Evolutionary conservation across 2,797 vertebrate genomes (phyloP).

Genomic region (Muraenolepis orangiensis): DNA sequence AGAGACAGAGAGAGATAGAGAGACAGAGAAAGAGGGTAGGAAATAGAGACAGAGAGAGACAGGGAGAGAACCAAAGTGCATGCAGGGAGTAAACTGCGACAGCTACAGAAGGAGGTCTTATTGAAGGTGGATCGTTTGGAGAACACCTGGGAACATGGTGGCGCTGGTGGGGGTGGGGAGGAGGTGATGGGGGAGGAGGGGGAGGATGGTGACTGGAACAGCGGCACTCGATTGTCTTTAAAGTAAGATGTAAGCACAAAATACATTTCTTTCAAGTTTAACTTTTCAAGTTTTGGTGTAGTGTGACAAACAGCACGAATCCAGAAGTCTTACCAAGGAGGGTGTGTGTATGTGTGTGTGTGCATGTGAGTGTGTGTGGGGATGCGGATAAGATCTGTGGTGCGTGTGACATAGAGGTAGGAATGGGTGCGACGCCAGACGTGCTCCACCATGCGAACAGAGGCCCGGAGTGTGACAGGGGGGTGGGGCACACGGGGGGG

Average conservation of each 20-base stretch:
- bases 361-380: conserved; percentile 14
- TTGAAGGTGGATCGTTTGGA: conserved; percentile 9
- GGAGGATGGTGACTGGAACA: conserved; percentile 37
- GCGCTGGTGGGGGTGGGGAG: conserved; percentile 19
- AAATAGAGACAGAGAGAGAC: too few relatives aligned
- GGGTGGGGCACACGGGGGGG: conserved; percentile 1
- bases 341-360: not conserved
- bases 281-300: too few relatives aligned
- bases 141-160: not conserved
- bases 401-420: conserved; percentile 1
- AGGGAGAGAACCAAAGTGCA: conserved; percentile 20
- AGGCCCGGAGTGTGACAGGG: not conserved
- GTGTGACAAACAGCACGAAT: conserved; percentile 28
- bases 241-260: conserved; percentile 52
- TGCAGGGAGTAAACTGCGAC: conserved; percentile 58
- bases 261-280: not conserved
- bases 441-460: conserved; percentile 18
- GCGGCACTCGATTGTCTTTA: conserved; percentile 46
- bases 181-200: conserved; percentile 1
- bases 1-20: too few relatives aligned
- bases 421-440: not conserved
- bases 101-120: conserved; percentile 42
- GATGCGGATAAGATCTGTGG: not conserved
- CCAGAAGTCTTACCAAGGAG: not conserved
- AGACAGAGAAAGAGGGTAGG: too few relatives aligned